phyloP scores from a whole-genome alignment of 2,797 vertebrate species.

The Sebastes itinus region DNA sequence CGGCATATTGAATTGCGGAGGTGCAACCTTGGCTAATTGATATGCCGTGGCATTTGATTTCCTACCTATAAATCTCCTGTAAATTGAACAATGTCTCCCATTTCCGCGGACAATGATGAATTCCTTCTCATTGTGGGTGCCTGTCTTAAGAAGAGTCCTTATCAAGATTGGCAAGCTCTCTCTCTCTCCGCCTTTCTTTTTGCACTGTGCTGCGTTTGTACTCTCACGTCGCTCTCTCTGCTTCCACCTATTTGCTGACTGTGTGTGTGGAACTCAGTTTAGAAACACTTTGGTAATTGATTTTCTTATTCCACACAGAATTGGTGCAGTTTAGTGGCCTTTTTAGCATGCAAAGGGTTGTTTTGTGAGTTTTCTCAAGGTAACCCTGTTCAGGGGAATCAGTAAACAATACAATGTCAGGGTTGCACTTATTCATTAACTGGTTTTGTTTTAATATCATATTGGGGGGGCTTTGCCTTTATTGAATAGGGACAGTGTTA shows the following conservation, averaged over 20 bases:
- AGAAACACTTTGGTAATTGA: conserved; percentile 27
- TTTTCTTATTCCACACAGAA: conserved; percentile 28
- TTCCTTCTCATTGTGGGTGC: conserved; percentile 50
- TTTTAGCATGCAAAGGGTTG: conserved; percentile 35
- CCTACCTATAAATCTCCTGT: conserved; percentile 59
- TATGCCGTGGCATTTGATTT: conserved; percentile 67
- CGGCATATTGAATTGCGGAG: conserved; percentile 31
- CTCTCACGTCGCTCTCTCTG: background rate
- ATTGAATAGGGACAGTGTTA: background rate
- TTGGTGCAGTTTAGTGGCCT: conserved; percentile 18
- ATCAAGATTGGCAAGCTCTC: conserved; percentile 40
- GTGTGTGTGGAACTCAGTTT: background rate
- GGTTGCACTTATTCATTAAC: conserved; percentile 2
- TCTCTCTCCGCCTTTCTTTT: conserved; percentile 4
- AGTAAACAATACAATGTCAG: background rate
- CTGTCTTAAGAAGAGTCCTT: conserved; percentile 54
- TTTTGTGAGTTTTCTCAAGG: conserved; percentile 19
- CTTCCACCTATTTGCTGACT: conserved; percentile 16
- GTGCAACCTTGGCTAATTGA: conserved; percentile 68
- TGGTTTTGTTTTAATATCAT: background rate
- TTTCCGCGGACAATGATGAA: conserved; percentile 63
- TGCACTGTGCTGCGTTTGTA: conserved; percentile 15
- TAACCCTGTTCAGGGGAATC: background rate
- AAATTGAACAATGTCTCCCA: conserved; percentile 55
- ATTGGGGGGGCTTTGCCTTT: background rate